A percentile compares a stretch with the other conserved stretches of the same genome.
phyloP scores from a whole-genome alignment of 2,113 vertebrate species.

The Pelodiscus sinensis region DNA sequence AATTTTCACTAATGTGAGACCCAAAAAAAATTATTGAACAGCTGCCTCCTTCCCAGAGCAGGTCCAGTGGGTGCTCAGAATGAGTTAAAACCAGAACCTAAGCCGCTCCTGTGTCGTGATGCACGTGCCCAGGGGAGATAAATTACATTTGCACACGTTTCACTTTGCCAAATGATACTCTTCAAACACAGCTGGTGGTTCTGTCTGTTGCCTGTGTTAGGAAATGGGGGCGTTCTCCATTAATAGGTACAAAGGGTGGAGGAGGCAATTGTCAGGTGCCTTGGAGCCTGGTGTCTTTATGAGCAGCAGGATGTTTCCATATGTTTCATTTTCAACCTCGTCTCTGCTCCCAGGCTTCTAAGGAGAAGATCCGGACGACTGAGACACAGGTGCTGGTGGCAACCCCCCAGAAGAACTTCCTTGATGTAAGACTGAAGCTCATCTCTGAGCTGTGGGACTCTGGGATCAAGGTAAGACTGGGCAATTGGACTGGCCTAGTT shows the following conservation, averaged over 20 bases:
- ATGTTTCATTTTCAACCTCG: accelerated
- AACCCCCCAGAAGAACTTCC: slow-evolving; percentile 91
- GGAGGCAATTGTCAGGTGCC: neutral
- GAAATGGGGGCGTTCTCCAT: neutral
- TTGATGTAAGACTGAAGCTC: slow-evolving; percentile 87
- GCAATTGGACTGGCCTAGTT: neutral
- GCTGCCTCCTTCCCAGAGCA: neutral
- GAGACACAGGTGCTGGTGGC: slow-evolving; percentile 95
- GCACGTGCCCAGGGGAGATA: neutral
- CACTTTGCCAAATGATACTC: neutral
- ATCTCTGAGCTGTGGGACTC: slow-evolving; percentile 89
- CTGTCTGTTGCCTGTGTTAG: neutral
- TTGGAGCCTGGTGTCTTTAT: neutral
- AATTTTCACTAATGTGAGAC: neutral
- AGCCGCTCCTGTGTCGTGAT: neutral
- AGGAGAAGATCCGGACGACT: slow-evolving; percentile 86
- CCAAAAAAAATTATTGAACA: neutral
- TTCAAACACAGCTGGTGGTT: neutral
- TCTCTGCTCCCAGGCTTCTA: slow-evolving; percentile 64
- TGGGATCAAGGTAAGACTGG: slow-evolving; percentile 88
- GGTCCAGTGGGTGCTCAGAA: accelerated
- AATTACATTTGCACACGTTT: neutral
- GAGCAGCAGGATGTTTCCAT: neutral
- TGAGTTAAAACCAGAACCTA: neutral
- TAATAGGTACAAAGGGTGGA: neutral